Evolutionary conservation across 1,140 invertebrate species (phyloP).

Genomic region (Anthonomus grandis): DNA sequence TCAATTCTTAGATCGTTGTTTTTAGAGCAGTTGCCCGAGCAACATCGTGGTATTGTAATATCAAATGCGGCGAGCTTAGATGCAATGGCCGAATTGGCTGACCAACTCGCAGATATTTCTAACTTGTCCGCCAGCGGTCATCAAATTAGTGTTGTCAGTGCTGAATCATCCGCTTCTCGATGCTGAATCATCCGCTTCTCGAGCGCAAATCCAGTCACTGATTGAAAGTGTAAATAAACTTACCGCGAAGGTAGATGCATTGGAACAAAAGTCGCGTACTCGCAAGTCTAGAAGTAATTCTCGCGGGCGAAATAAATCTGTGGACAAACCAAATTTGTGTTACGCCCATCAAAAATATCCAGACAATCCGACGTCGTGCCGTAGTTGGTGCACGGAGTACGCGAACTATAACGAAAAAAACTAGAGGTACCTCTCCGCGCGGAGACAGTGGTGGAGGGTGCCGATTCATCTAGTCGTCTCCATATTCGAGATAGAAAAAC

Average conservation of each 20-base stretch:
- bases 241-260: background rate
- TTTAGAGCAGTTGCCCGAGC: conserved; percentile 1
- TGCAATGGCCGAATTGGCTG: conserved; percentile 3
- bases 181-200: background rate
- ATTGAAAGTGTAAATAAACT: background rate
- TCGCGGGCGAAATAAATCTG: background rate
- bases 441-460: conserved; percentile 5
- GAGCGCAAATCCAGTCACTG: background rate
- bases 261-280: background rate
- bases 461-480: background rate
- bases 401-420: conserved; percentile 1
- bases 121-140: background rate
- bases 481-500: background rate
- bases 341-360: conserved; percentile 3
- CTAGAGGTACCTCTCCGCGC: conserved; percentile 1
- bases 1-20: conserved; percentile 4
- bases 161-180: background rate
- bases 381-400: conserved; percentile 3
- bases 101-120: background rate
- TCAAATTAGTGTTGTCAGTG: conserved; percentile 1
- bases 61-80: too few species aligned
- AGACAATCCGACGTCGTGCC: background rate
- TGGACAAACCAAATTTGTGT: conserved; percentile 2
- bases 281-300: conserved; percentile 1
- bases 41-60: too few species aligned